Evolutionary conservation across 2,113 vertebrate genomes (phyloP).

Genomic region (Trichechus manatus): DNA sequence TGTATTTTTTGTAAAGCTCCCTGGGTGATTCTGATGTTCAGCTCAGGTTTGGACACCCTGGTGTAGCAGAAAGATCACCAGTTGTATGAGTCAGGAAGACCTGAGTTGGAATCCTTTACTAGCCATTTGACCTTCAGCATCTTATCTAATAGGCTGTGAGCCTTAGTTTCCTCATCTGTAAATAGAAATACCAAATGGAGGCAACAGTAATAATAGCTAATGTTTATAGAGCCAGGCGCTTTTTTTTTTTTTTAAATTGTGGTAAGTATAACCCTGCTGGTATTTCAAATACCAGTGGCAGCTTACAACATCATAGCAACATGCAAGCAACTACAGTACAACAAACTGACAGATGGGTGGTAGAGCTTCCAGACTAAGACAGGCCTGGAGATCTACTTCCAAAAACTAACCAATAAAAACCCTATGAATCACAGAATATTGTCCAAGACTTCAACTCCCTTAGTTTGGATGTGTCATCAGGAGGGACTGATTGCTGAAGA

Average conservation of each 20-base stretch:
- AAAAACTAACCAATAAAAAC: not conserved
- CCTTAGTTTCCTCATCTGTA: slow-evolving; percentile 17
- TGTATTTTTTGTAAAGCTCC: slow-evolving; percentile 21
- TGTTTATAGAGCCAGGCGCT: not conserved
- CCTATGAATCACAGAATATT: not conserved
- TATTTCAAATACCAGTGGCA: not conserved
- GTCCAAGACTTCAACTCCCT: not conserved
- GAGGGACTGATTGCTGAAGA: not conserved
- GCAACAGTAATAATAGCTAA: not conserved
- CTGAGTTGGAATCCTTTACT: not conserved
- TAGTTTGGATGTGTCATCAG: not conserved
- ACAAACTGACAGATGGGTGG: not conserved
- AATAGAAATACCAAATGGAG: not conserved
- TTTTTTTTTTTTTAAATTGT: not conserved
- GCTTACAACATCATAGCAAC: not conserved
- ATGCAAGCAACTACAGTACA: not conserved
- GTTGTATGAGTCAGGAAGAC: not conserved
- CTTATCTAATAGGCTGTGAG: not conserved
- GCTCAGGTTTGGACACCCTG: not conserved
- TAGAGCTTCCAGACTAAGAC: not conserved
- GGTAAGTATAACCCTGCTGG: not conserved
- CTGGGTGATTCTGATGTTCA: not conserved
- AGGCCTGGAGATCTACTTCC: not conserved
- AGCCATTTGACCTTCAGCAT: not conserved
- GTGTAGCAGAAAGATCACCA: not conserved